Percentiles rank a stretch among this genome's conserved stretches.
Conservation (phyloP, 2,113 vertebrate genomes). For the Pachycephala philippinensis region DNA sequence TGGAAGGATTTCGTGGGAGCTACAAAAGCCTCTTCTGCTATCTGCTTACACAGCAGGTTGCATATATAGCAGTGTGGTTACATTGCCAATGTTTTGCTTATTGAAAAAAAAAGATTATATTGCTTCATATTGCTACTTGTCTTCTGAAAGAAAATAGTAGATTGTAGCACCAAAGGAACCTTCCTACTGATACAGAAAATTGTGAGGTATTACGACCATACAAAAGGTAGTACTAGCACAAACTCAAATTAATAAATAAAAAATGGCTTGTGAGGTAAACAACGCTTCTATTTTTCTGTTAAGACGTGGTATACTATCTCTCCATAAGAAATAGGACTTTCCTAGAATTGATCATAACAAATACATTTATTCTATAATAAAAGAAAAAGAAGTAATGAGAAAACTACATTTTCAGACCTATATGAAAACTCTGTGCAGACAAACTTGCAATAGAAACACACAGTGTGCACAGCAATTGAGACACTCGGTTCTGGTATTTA, state of each 20-base stretch:
- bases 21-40: not conserved
- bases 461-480: not conserved
- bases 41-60: not conserved
- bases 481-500: not conserved
- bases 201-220: not conserved
- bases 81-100: not conserved
- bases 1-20: not conserved
- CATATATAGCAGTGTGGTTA: not conserved
- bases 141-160: not conserved
- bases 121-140: not conserved
- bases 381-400: not conserved
- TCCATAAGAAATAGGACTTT: not conserved
- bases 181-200: not conserved
- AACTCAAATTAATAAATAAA: not conserved
- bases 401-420: conserved; percentile 1
- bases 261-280: not conserved
- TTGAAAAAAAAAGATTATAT: not conserved
- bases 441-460: not conserved
- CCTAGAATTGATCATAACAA: not conserved
- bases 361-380: not conserved
- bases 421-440: not conserved
- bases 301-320: not conserved
- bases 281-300: not conserved
- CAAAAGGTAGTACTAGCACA: not conserved
- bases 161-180: not conserved